Percentiles rank a stretch among this genome's conserved stretches.
These are phyloP conservation scores for Andrena minutula DNA, from an alignment of 2,888 invertebrate species.

Conservation along the genomic window DNA sequence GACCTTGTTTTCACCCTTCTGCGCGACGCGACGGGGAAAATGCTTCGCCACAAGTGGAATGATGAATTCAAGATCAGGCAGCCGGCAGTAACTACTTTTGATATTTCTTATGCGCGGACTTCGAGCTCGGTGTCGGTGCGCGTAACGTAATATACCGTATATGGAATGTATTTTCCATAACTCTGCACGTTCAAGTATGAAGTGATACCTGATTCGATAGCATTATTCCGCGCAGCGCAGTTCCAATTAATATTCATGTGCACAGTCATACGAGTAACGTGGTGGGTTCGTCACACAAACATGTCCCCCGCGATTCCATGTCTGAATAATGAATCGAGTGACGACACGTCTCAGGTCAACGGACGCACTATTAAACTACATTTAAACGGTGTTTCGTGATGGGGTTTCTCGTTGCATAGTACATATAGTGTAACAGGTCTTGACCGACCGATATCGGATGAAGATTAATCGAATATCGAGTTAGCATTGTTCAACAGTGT, in stretches of 20 bases:
- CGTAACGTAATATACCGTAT: neutral
- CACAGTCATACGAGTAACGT: neutral
- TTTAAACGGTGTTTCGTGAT: neutral
- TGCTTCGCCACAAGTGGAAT: slow-evolving; percentile 1
- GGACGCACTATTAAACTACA: slow-evolving; percentile 32
- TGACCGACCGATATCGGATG: slow-evolving; percentile 8
- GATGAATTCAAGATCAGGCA: neutral
- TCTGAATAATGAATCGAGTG: slow-evolving; percentile 36
- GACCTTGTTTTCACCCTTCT: slow-evolving; percentile 43
- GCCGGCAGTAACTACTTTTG: neutral
- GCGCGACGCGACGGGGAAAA: neutral
- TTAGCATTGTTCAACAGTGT: neutral
- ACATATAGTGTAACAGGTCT: neutral
- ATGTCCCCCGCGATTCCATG: neutral
- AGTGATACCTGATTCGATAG: neutral
- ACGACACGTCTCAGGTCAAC: slow-evolving; percentile 44
- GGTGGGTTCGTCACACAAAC: neutral
- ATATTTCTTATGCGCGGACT: neutral
- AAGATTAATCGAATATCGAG: neutral
- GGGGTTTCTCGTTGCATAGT: neutral
- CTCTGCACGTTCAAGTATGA: neutral
- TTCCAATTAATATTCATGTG: neutral
- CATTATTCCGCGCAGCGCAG: neutral
- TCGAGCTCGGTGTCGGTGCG: neutral
- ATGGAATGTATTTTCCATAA: neutral